phyloP scores from a whole-genome alignment of 2,797 vertebrate species.

The Amblyopsis hoosieri region DNA sequence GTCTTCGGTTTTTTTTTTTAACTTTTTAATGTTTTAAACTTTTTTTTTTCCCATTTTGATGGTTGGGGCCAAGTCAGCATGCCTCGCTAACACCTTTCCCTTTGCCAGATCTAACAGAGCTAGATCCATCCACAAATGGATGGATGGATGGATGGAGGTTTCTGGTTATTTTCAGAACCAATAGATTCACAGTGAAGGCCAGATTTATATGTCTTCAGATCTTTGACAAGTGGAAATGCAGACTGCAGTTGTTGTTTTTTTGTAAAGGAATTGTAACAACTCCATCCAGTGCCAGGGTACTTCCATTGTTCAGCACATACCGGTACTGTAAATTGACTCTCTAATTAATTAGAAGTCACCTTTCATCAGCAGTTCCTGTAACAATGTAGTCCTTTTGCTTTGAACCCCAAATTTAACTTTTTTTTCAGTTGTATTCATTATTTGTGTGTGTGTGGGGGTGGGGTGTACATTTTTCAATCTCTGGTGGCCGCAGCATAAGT shows the following conservation, averaged over 20 bases:
- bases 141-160: constrained; percentile 6
- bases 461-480: too few species aligned
- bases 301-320: neutral
- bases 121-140: neutral
- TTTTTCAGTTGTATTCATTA: too few species aligned
- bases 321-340: too few species aligned
- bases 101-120: neutral
- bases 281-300: neutral
- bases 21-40: too few species aligned
- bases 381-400: too few species aligned
- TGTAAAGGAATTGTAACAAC: neutral
- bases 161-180: constrained; percentile 23
- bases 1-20: too few species aligned
- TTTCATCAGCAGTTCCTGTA: too few species aligned
- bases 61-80: constrained; percentile 38
- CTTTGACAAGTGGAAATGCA: neutral
- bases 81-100: constrained; percentile 28
- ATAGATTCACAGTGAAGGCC: constrained; percentile 8
- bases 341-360: too few species aligned
- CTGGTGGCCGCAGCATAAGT: too few species aligned
- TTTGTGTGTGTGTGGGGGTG: too few species aligned
- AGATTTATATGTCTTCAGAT: constrained; percentile 18
- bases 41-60: too few species aligned
- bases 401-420: too few species aligned
- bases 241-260: neutral